A percentile compares a stretch with the other conserved stretches of the same genome.
Conservation (phyloP, 23 tunicate species). For the Diplosoma virens region DNA sequence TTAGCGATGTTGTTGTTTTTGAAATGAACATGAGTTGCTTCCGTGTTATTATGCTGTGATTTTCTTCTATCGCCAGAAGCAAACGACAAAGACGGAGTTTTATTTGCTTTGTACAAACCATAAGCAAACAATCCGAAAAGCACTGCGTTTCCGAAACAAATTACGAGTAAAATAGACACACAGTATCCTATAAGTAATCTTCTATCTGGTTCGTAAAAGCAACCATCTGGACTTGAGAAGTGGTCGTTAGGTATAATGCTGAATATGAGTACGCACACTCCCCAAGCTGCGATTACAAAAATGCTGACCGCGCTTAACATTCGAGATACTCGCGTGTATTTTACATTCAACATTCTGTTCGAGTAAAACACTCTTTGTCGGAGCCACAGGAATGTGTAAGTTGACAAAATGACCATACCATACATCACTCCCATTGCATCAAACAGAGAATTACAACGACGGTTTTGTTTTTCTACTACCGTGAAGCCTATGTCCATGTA, state of each 20-base stretch:
- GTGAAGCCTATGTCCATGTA: neutral
- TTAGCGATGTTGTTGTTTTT: no score
- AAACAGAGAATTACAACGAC: conserved; percentile 32
- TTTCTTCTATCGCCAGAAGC: no score
- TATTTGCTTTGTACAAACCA: no score
- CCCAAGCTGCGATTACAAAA: conserved; percentile 8
- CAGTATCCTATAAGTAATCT: no score
- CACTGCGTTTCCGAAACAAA: no score
- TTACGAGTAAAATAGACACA: no score
- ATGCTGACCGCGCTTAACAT: conserved; percentile 39
- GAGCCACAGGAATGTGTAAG: conserved; percentile 50
- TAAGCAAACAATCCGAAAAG: no score
- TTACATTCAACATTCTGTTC: conserved; percentile 45
- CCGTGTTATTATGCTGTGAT: no score
- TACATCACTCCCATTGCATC: conserved; percentile 20
- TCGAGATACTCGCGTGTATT: conserved; percentile 3
- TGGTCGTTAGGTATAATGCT: conserved; percentile 16
- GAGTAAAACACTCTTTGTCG: conserved; percentile 49
- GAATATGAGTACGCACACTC: neutral
- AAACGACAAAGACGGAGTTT: no score
- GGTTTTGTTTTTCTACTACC: neutral
- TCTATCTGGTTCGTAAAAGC: no score
- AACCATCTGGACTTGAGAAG: conserved; percentile 16
- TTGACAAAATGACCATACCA: conserved; percentile 11
- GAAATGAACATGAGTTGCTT: no score